Base-by-base conservation (phyloP, 2,888 invertebrate species). In the Acanthosepion pharaonis region DNA sequence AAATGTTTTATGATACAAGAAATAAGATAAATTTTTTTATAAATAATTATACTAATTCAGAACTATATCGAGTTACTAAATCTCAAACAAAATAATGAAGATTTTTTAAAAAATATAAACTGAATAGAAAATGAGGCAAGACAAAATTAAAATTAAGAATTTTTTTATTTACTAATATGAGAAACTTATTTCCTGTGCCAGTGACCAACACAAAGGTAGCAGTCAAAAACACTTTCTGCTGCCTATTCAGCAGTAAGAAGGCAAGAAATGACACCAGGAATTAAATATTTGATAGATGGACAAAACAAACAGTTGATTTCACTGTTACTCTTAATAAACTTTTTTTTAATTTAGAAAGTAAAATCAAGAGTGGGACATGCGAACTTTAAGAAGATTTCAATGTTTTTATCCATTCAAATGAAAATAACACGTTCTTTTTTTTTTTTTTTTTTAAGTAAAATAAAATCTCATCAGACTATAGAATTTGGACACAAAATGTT, bases 241-340 rank as follows among this genome's bases (percentile, higher is more conserved):
- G 78, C 78, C 78, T 78, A 33, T n/a, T 78, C 78, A 78, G 78
- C 78, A 78, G 78, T 78, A 78, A 78, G n/a, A n/a, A 78, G n/a
- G 78, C 78, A n/a, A 78, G n/a, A 78, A 78, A 78, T 78, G 59
- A 59, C 59, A 78, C n/a, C n/a, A 78, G n/a, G 78, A 78, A 78
- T 33, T 78, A 78, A n/a, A n/a, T 78, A 78, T n/a, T n/a, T 33
- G n/a, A n/a, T n/a, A n/a, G n/a, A 9, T 4, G n/a, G 11, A n/a
- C 2, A 9, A 78, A 78, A 59, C 11, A 5, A 78, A 78, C 11
- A 28, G 11, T 78, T 78, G 8, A n/a, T 64, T 28, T 78, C n/a
- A 28, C 28, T 78, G n/a, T 9, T 28, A 28, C 78, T 78, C 5
- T 28, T 25, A n/a, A 59, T 55, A 15, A 20, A 55, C 4, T 18